Base-by-base conservation (phyloP, 2,113 vertebrate species). In the Hippolais icterina region DNA sequence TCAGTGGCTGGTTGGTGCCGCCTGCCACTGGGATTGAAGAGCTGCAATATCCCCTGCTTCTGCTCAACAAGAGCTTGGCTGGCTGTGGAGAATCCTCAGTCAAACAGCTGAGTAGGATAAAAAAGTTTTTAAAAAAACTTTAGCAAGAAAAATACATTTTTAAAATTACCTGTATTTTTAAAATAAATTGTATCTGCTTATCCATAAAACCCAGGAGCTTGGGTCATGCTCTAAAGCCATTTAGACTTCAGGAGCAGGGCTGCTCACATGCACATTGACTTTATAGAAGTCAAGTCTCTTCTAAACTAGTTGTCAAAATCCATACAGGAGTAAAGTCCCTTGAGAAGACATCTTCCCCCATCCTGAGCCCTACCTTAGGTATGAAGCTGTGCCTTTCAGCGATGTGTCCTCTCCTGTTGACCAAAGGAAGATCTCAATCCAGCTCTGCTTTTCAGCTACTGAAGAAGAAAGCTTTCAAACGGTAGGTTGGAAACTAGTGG, bases 351-450 rank as follows among this genome's bases (percentile, higher is more conserved):
- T n/a, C 42, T 76, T 12, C 16, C 12, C 7, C 12, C 19, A 18
- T 39, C 39, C 60, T 47, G 18, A 87, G 46, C 25, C 56, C 54
- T 64, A 10, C 7, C 69, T 83, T 1, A 4, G 37, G 52, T 44
- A 65, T 20, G 75, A 79, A 49, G 77, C 53, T 68, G 29, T 46
- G 31, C 7, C 42, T 79, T 68, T 79, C 0, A 1, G 25, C 29
- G 22, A n/a, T 39, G 16, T n/a, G 7, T 49, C 60, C 61, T 49
- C 35, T 59, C 27, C n/a, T 0, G 0, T 11, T 74, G 59, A 35
- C 23, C 53, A 83, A 66, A 83, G 20, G 33, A 81, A 65, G 46
- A 80, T 41, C 27, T 87, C 2, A 3, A 28, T 50, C 42, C 1
- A 2, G 9, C 74, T 65, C 81, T 24, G 60, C n/a, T 84, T 88